phyloP scores from a whole-genome alignment of 2,888 invertebrate genomes.

The Drosophila trichaetosa region DNA sequence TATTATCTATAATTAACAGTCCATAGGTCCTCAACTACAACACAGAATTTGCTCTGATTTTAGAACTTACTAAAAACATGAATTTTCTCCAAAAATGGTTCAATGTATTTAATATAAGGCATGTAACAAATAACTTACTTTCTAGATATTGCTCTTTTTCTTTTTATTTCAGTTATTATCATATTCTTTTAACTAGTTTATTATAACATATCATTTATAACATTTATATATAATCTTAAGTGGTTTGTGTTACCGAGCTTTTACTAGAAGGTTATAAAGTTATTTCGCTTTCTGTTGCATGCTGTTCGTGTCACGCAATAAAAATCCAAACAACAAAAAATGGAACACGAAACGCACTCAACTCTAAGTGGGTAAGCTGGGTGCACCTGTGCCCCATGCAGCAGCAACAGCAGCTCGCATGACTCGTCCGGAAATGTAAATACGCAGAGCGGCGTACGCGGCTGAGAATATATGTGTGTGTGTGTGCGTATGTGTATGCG shows the following conservation, averaged over 20 bases:
- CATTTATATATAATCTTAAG: background rate
- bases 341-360: background rate
- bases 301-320: slow-evolving; percentile 25
- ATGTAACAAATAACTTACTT: background rate
- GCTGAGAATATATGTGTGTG: background rate
- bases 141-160: background rate
- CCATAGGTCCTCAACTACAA: background rate
- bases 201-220: background rate
- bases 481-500: slow-evolving; percentile 24
- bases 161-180: background rate
- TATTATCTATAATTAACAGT: background rate
- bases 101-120: no score
- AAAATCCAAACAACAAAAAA: background rate
- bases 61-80: background rate
- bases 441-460: slow-evolving; percentile 40
- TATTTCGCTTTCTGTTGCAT: background rate
- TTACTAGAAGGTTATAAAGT: background rate
- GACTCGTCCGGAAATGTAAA: slow-evolving; percentile 60
- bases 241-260: background rate
- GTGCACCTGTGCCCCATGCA: slow-evolving; percentile 38
- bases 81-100: background rate
- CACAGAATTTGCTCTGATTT: background rate
- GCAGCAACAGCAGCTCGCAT: slow-evolving; percentile 42
- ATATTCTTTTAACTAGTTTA: background rate
- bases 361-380: slow-evolving; percentile 17